Evolutionary conservation across 2,888 invertebrate genomes (phyloP).

Genomic region (Macroteleia sp.): DNA sequence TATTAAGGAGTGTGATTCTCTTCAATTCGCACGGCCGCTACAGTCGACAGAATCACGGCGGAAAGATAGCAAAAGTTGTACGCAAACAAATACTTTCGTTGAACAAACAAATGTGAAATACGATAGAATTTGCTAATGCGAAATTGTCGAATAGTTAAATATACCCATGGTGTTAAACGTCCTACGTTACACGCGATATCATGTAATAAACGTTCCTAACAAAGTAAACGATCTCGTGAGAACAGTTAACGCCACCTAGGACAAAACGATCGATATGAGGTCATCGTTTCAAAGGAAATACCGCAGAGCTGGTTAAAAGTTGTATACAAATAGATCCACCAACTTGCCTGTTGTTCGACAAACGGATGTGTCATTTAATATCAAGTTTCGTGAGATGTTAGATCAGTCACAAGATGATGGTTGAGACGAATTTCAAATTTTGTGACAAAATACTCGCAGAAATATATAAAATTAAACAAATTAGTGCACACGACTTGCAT

Average conservation of each 20-base stretch:
- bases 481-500: too few species aligned
- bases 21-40: conserved; percentile 25
- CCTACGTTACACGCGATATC: conserved; percentile 2
- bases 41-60: conserved; percentile 13
- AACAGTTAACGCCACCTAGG: conserved; percentile 26
- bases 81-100: conserved; percentile 23
- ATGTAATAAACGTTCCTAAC: conserved; percentile 17
- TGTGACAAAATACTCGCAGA: too few species aligned
- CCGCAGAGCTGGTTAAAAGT: conserved; percentile 24
- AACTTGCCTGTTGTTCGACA: conserved; percentile 28
- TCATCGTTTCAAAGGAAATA: conserved; percentile 30
- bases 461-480: too few species aligned
- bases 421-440: too few species aligned
- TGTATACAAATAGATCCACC: conserved; percentile 31
- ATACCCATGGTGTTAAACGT: neutral
- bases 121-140: neutral
- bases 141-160: neutral
- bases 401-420: too few species aligned
- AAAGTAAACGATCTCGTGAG: conserved; percentile 34
- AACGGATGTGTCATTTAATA: conserved; percentile 23
- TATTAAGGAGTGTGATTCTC: conserved; percentile 56
- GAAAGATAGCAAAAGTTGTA: conserved; percentile 34
- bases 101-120: conserved; percentile 14
- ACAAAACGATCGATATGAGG: conserved; percentile 34
- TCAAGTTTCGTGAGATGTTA: conserved; percentile 6